A percentile compares a stretch with the other conserved stretches of the same genome.
Conservation (phyloP, 35 echinoderm and acorn worm genomes). For the Holothuria glaberrima region DNA sequence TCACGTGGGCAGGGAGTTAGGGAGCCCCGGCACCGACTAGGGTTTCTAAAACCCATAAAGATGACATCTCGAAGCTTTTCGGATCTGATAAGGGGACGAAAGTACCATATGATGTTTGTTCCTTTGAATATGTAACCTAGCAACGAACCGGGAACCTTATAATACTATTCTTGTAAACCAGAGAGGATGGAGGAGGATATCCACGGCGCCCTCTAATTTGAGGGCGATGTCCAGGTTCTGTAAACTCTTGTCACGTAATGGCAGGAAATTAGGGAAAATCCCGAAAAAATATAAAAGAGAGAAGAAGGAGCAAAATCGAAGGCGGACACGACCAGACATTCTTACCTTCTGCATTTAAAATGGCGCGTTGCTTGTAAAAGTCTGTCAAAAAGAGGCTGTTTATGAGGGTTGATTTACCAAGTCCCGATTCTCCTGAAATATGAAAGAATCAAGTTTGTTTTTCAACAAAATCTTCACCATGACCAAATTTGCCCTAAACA, state of each 20-base stretch:
- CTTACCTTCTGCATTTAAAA: conserved; percentile 93
- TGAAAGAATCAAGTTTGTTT: background rate
- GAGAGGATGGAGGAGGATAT: background rate
- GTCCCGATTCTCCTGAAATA: conserved; percentile 92
- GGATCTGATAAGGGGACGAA: background rate
- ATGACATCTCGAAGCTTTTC: background rate
- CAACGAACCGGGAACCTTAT: too few species aligned
- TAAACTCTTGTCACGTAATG: background rate
- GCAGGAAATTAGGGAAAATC: too few species aligned
- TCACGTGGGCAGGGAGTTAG: too few species aligned
- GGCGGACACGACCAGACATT: too few species aligned
- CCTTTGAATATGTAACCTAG: too few species aligned
- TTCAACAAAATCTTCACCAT: too few species aligned
- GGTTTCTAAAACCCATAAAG: too few species aligned
- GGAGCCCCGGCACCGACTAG: too few species aligned
- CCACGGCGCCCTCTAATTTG: background rate
- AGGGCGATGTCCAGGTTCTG: background rate
- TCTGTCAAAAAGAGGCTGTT: conserved; percentile 94
- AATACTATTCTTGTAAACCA: background rate
- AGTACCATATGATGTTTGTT: background rate
- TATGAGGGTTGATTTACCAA: conserved; percentile 95
- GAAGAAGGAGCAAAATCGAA: too few species aligned
- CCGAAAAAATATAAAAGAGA: too few species aligned
- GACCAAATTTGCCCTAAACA: too few species aligned
- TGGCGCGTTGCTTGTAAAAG: conserved; percentile 77